Conservation (phyloP, 2,888 invertebrate genomes). For the Venustoraphidia nigricollis region DNA sequence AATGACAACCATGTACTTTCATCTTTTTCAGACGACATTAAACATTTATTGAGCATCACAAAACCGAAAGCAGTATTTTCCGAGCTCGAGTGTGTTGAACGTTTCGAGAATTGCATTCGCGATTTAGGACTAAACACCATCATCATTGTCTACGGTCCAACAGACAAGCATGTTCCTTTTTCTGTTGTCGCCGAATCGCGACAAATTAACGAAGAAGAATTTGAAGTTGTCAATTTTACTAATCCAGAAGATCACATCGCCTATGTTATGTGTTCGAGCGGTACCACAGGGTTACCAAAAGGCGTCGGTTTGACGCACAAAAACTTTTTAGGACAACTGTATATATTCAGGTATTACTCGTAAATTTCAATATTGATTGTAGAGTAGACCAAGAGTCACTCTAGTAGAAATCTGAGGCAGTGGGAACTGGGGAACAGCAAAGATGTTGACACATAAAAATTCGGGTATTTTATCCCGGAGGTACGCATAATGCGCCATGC, state of each 20-base stretch:
- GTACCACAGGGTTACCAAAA: conserved; percentile 53
- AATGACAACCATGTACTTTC: background rate
- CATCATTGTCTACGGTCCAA: conserved; percentile 14
- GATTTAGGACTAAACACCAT: conserved; percentile 8
- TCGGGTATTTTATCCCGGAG: too few relatives aligned
- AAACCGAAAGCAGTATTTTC: conserved; percentile 15
- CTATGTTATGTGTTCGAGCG: conserved; percentile 42
- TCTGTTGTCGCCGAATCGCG: background rate
- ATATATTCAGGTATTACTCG: background rate
- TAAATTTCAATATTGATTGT: too few relatives aligned
- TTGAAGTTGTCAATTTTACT: background rate
- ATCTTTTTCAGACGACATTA: conserved; percentile 12
- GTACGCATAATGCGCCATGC: too few relatives aligned
- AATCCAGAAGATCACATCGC: conserved; percentile 9
- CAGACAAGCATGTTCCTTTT: conserved; percentile 1
- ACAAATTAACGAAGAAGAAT: background rate
- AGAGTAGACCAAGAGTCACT: too few relatives aligned
- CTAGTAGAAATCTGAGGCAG: too few relatives aligned
- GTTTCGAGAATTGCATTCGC: conserved; percentile 10
- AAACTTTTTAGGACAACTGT: conserved; percentile 20
- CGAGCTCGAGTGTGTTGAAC: conserved; percentile 8
- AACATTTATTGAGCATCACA: conserved; percentile 10
- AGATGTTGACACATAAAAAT: too few relatives aligned
- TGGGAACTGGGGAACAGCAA: too few relatives aligned
- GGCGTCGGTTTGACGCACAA: conserved; percentile 45